Base-by-base conservation (phyloP, 2,888 invertebrate species). In the Nowickia ferox region DNA sequence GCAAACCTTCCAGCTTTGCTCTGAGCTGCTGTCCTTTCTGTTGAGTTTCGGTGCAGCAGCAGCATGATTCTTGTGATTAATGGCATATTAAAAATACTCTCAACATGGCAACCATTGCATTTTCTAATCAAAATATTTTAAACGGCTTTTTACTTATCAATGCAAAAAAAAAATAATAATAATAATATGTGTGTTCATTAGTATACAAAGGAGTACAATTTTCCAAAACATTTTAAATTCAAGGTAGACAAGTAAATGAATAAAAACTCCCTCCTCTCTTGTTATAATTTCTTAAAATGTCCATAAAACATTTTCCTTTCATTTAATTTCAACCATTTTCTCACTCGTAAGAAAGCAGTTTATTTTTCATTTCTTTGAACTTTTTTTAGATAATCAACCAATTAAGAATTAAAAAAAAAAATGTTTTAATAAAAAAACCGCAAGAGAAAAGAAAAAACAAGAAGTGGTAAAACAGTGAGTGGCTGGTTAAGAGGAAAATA, bases 361-460 rank as follows among this genome's bases (percentile, higher is more conserved):
- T 59, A 38, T 72, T 84, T 84, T 77, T 66, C 65, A 66, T 66
- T 83, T 57, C 65, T 61, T 53, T 80, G 46, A 79, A 55, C 74
- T 81, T 74, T 72, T n/a, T 63, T 55, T 6, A 84, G 77, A 82
- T 82, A 86, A 83, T 86, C 72, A 86, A 83, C 79, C 83, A 86
- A 83, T 83, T 86, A 76, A 83, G 79, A 83, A 83, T 71, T 86
- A 71, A 86, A 86, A 80, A 86, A 80, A 80, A 83, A 72, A 30
- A 30, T 30, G 72, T 59, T 83, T 83, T 76, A 66, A 46, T 65
- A 75, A 53, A 74, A 80, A 61, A 71, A 30, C 53, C 30, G 57
- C 30, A 59, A 83, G 11, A 11, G 9, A 55, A 46, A 55, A 66
- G 69, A 55, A 59, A 30, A 66, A 68, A 53, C 19, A 22, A 69